Conservation (phyloP, 2,888 invertebrate genomes). For the Dusona sp. region DNA sequence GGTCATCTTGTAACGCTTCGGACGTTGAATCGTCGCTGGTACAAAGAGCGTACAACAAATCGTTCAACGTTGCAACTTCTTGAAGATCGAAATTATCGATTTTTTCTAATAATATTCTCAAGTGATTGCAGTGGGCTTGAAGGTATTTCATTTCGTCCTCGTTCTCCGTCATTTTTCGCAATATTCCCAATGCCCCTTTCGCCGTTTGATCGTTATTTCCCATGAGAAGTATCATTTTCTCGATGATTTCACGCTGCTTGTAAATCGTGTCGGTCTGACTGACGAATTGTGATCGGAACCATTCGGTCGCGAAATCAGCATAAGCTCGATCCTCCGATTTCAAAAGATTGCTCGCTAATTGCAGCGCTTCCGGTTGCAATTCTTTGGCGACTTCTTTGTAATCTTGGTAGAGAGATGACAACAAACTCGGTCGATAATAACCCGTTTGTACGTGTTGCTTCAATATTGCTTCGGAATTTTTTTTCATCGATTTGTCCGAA, state of each 20-base stretch:
- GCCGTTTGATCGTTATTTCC: slow-evolving; percentile 80
- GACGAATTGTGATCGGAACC: slow-evolving; percentile 80
- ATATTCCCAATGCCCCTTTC: slow-evolving; percentile 78
- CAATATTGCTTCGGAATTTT: slow-evolving; percentile 87
- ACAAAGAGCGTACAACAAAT: slow-evolving; percentile 90
- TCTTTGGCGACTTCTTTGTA: slow-evolving; percentile 78
- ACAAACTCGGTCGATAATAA: slow-evolving; percentile 86
- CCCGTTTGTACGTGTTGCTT: slow-evolving; percentile 88
- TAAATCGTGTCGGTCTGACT: slow-evolving; percentile 76
- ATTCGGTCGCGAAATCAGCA: slow-evolving; percentile 80
- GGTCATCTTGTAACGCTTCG: slow-evolving; percentile 90
- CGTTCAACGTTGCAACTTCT: slow-evolving; percentile 92
- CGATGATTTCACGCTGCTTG: slow-evolving; percentile 81
- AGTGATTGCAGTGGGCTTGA: slow-evolving; percentile 87
- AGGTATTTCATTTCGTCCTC: slow-evolving; percentile 81
- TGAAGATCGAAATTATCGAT: slow-evolving; percentile 90
- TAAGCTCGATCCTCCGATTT: slow-evolving; percentile 78
- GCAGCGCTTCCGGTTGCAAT: slow-evolving; percentile 77
- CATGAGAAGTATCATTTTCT: slow-evolving; percentile 79
- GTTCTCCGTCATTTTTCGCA: slow-evolving; percentile 77
- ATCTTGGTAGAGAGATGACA: slow-evolving; percentile 85
- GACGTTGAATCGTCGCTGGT: slow-evolving; percentile 83
- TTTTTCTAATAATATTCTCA: slow-evolving; percentile 90
- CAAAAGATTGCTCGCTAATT: slow-evolving; percentile 78
- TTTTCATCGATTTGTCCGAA: slow-evolving; percentile 84